Evolutionary conservation across 2,113 vertebrate species (phyloP), one percentile per base, ranked within the genome.

Genomic region (Phrynosoma blainvillii): DNA sequence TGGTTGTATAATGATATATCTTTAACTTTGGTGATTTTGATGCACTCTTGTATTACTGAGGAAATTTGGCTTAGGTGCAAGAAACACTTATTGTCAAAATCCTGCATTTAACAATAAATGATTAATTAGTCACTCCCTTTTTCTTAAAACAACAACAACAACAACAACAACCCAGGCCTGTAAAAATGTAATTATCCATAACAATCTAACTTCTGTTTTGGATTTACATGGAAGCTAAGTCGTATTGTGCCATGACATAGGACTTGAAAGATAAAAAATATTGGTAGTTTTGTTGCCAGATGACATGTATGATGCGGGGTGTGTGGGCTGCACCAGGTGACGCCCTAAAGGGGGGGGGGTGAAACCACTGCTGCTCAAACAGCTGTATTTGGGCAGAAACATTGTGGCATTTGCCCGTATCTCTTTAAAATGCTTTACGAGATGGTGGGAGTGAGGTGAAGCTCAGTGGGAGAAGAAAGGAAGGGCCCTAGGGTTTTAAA

Each of bases 1-100:
- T 82, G 89, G 84, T 91, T 89, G 82, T 62, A 91, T 92, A 82
- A 80, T 74, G 88, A 89, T 82, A 88, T 88, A 92, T 81, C 81
- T 65, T 62, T 90, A 71, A 80, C 89, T 84, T 89, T 47, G 88
- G 13, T 4, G 77, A 65, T 89, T 94, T 91, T 89, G 90, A 89
- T 89, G 84, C 56, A n/a, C 25, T 84, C 10, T 62, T 21, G 20
- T 23, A 59, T 30, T 87, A 40, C 3, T 11, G 75, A 52, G 79
- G 25, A 75, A 62, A 30, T 56, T 74, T 56, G 21, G 5, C n/a
- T 75, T 40, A 77, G 8, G 32, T 40, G 4, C 4, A 65, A 36
- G 56, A 77, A 40, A 68, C 66, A 77, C 25, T 12, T 75, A n/a
- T 42, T 82, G 68, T 40, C 23, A 21, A 27, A 75, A n/a, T 11